Conservation (phyloP, 1,140 invertebrate genomes). For the Helicoverpa armigera region DNA sequence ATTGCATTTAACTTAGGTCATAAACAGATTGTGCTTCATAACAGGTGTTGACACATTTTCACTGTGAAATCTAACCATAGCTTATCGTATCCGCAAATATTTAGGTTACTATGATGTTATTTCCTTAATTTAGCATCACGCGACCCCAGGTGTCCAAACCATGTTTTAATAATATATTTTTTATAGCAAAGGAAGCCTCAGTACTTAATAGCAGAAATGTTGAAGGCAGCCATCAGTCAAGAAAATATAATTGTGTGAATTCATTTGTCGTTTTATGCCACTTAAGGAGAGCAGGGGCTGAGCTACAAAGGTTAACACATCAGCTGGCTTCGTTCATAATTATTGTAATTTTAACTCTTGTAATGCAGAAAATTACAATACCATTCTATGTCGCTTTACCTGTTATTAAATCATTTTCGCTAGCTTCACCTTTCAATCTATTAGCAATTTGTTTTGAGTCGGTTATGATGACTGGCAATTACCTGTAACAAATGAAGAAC, state of each 20-base stretch:
- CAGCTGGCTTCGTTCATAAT: constrained; percentile 35
- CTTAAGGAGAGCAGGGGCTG: constrained; percentile 5
- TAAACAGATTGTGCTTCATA: too few relatives aligned
- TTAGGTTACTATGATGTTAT: too few relatives aligned
- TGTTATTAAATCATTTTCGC: constrained; percentile 10
- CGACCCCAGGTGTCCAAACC: too few relatives aligned
- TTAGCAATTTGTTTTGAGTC: constrained; percentile 6
- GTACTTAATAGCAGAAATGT: background rate
- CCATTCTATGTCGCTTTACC: background rate
- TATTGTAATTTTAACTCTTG: constrained; percentile 7
- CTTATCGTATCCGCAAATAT: too few relatives aligned
- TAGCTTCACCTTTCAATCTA: background rate
- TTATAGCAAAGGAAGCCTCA: background rate
- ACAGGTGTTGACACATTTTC: too few relatives aligned
- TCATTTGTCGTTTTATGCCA: constrained; percentile 10
- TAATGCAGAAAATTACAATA: background rate
- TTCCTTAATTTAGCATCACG: too few relatives aligned
- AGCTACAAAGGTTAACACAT: constrained; percentile 27
- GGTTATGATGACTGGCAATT: constrained; percentile 14
- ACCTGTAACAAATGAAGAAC: constrained; percentile 42
- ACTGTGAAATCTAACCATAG: too few relatives aligned
- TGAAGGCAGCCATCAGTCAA: background rate
- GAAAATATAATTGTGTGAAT: constrained; percentile 19
- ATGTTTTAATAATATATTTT: background rate
- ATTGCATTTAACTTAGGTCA: background rate